phyloP scores from a whole-genome alignment of 1,140 invertebrate genomes.

The Cydia splendana region DNA sequence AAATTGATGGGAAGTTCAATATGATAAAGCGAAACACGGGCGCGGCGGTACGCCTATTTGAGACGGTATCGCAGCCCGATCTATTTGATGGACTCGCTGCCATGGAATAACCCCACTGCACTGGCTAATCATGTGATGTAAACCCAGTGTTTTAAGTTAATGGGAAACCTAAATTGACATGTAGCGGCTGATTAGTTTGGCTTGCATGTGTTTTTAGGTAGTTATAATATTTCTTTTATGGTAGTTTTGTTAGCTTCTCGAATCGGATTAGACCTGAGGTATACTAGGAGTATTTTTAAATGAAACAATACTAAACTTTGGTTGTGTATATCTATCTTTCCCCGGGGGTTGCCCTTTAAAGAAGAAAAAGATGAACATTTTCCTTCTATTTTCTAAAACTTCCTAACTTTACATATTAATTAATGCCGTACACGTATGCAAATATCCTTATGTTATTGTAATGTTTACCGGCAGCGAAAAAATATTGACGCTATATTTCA shows the following conservation, averaged over 20 bases:
- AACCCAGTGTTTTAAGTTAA: constrained; percentile 35
- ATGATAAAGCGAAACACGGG: constrained; percentile 70
- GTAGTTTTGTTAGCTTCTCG: not conserved
- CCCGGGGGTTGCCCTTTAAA: too few relatives aligned
- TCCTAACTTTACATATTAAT: too few relatives aligned
- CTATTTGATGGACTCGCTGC: constrained; percentile 72
- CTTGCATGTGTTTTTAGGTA: not conserved
- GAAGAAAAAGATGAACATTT: too few relatives aligned
- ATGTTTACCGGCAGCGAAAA: not conserved
- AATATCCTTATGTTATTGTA: too few relatives aligned
- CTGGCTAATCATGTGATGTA: constrained; percentile 60
- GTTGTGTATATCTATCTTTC: too few relatives aligned
- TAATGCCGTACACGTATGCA: too few relatives aligned
- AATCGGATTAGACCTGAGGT: not conserved
- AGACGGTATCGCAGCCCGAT: constrained; percentile 67
- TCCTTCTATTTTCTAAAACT: too few relatives aligned
- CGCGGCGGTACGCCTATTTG: constrained; percentile 53
- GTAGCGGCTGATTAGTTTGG: constrained; percentile 12
- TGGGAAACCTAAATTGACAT: constrained; percentile 23
- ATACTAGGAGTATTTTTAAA: too few relatives aligned
- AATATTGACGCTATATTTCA: not conserved
- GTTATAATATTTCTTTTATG: not conserved
- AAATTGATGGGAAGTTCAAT: constrained; percentile 69
- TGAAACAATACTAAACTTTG: too few relatives aligned
- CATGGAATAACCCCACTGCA: constrained; percentile 50